Evolutionary conservation across 2,113 vertebrate genomes (phyloP), one percentile per base, ranked within the genome.

Genomic region (Melanotaenia duboulayi): DNA sequence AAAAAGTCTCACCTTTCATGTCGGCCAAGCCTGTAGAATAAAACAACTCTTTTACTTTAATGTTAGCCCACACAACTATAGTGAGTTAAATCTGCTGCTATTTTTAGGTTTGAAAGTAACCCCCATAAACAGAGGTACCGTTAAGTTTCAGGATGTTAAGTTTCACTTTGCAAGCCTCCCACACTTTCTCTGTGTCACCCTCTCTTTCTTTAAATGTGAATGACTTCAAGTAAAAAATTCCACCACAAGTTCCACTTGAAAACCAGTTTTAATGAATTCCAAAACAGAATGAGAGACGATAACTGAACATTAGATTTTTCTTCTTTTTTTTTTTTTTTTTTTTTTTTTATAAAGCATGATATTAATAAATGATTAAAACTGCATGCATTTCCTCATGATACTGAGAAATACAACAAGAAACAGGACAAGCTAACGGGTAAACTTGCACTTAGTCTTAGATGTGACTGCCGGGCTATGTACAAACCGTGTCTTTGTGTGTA

Each of bases 171-270:
- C 32, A 39, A 7, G 20, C 65, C 62, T 17, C 81, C 82, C 63
- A 85, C 82, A 70, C 63, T 54, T 72, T 77, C 51, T 83, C 64
- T 20, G 35, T 46, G 12, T 17, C 1, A 35, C 64, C 59, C n/a
- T 44, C 23, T 65, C 7, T 57, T 76, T 42, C 37, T 19, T 20
- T 49, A 24, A 4, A 5, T 65, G 14, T 46, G 37, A 37, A 19
- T 25, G 54, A 44, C 9, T 69, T 55, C 71, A 50, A 35, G 64
- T 63, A 48, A 74, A 73, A 80, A 67, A 76, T 80, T 83, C 78
- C 75, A 73, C 74, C 4, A 0, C 10, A 14, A n/a, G 46, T 72
- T 76, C 74, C 66, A 67, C 46, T 66, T 64, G 58, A 49, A 57
- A 40, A 52, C 54, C 22, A 20, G 2, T 11, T 11, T 54, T 37